These are phyloP conservation scores for Euplexia lucipara DNA, from an alignment of 2,888 invertebrate species.

Conservation along the genomic window DNA sequence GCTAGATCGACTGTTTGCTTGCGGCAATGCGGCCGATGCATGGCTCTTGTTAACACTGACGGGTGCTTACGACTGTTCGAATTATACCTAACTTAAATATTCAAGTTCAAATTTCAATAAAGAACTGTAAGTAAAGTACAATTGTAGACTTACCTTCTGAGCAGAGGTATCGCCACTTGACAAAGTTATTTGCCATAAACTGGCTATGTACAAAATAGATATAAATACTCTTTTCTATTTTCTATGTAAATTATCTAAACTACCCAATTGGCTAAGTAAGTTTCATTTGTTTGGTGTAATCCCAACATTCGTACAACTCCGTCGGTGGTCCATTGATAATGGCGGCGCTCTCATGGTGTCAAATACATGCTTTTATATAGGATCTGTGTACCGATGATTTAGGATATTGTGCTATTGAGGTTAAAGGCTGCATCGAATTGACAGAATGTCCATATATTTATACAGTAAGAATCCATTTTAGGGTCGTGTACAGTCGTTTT, in stretches of 20 bases:
- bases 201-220: slow-evolving; percentile 40
- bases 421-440: slow-evolving; percentile 61
- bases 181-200: slow-evolving; percentile 5
- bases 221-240: slow-evolving; percentile 32
- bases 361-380: slow-evolving; percentile 72
- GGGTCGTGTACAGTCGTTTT: slow-evolving; percentile 43
- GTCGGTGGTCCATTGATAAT: slow-evolving; percentile 49
- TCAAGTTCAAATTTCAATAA: too few relatives aligned
- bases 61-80: slow-evolving; percentile 23
- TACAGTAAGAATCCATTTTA: slow-evolving; percentile 46
- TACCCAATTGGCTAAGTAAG: slow-evolving; percentile 23
- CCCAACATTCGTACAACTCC: slow-evolving; percentile 34
- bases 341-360: slow-evolving; percentile 64
- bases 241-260: slow-evolving; percentile 2
- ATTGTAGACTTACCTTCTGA: slow-evolving; percentile 16
- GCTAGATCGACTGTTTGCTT: slow-evolving; percentile 69
- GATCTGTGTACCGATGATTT: slow-evolving; percentile 63
- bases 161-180: neutral
- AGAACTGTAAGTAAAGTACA: slow-evolving; percentile 8
- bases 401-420: slow-evolving; percentile 61
- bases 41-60: slow-evolving; percentile 48
- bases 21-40: slow-evolving; percentile 58
- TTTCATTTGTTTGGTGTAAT: slow-evolving; percentile 20
- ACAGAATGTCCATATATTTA: slow-evolving; percentile 52
- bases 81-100: slow-evolving; percentile 2